These are phyloP conservation scores for Mionectes olivaceus DNA, from an alignment of 2,797 vertebrate species.

Conservation along the genomic window DNA sequence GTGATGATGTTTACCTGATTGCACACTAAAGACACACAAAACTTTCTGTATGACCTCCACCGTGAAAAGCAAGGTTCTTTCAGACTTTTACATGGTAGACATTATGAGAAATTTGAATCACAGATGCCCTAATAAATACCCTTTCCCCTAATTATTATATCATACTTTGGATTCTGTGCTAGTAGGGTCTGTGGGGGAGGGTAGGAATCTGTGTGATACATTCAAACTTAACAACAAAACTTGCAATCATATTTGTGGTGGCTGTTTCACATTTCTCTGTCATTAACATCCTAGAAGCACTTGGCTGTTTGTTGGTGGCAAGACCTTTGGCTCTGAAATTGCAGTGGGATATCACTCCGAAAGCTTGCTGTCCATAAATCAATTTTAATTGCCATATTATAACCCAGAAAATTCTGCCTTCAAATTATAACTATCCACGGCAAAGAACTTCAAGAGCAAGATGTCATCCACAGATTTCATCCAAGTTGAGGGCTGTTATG, in stretches of 20 bases:
- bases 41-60: not conserved
- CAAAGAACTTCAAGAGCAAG: not conserved
- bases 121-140: not conserved
- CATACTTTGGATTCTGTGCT: not conserved
- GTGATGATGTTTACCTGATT: not conserved
- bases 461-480: not conserved
- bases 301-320: conserved; percentile 52
- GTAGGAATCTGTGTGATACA: not conserved
- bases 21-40: not conserved
- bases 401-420: conserved; percentile 29
- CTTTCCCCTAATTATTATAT: not conserved
- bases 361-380: conserved; percentile 57
- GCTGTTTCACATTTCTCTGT: conserved; percentile 37
- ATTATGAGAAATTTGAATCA: not conserved
- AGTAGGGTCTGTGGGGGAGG: accelerated
- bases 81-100: not conserved
- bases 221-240: not conserved
- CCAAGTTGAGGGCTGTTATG: not conserved
- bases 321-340: conserved; percentile 59
- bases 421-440: not conserved
- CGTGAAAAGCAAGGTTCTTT: not conserved
- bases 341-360: conserved; percentile 40
- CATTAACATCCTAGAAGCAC: conserved; percentile 35
- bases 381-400: conserved; percentile 40
- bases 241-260: not conserved